These are phyloP conservation scores for Keiferia lycopersicella DNA, from an alignment of 2,888 invertebrate species.

Conservation along the genomic window DNA sequence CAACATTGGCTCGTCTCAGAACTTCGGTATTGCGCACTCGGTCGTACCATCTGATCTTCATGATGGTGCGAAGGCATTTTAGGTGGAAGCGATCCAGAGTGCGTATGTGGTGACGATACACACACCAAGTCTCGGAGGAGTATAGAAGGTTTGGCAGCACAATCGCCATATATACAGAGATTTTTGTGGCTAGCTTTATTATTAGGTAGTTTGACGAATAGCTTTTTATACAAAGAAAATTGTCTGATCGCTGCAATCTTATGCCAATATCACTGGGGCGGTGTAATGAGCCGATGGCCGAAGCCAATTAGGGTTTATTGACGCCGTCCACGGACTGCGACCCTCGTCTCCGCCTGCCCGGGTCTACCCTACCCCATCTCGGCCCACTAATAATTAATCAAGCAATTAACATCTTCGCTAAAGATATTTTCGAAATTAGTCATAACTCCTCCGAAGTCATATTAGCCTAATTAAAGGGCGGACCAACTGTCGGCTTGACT, in stretches of 20 bases:
- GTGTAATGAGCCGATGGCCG: constrained; percentile 71
- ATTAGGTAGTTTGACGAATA: too few relatives aligned
- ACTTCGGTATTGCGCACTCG: too few relatives aligned
- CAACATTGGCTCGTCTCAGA: too few relatives aligned
- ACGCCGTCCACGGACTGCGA: constrained; percentile 66
- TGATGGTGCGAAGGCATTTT: too few relatives aligned
- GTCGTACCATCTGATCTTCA: too few relatives aligned
- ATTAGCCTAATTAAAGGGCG: constrained; percentile 20
- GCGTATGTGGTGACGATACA: too few relatives aligned
- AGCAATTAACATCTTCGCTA: constrained; percentile 65
- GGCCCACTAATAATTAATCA: constrained; percentile 76
- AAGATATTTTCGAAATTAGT: constrained; percentile 63
- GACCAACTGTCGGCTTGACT: neutral
- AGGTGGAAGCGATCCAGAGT: too few relatives aligned
- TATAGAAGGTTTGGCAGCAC: too few relatives aligned
- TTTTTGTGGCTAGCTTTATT: too few relatives aligned
- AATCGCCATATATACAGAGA: too few relatives aligned
- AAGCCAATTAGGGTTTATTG: constrained; percentile 76
- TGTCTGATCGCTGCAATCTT: neutral
- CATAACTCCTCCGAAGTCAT: constrained; percentile 40
- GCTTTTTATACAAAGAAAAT: neutral
- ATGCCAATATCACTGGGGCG: constrained; percentile 57
- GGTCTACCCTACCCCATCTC: constrained; percentile 69
- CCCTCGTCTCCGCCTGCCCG: constrained; percentile 75
- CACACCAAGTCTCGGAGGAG: too few relatives aligned